Base-by-base conservation (phyloP, 1,140 invertebrate genomes). In the Cyclina sinensis region DNA sequence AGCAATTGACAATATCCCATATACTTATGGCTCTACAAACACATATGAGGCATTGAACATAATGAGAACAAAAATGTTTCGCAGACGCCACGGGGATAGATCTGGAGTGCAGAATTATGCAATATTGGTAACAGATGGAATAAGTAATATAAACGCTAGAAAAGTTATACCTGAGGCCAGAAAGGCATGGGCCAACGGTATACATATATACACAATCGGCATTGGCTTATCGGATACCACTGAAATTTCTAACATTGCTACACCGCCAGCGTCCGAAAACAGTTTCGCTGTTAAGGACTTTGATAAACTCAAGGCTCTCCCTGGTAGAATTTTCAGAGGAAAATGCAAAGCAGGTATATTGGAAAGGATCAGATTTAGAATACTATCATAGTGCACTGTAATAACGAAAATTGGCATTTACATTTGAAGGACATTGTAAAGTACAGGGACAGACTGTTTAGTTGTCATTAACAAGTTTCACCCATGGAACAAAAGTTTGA, bases 141-240 rank as follows among this genome's bases (percentile, higher is more conserved):
- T 91, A 18, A 91, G 91, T 16, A 91, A 92, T 81, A 88, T 92
- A 48, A 91, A 91, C 83, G 70, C 89, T 7, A 70, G 73, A 59
- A 89, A 87, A 65, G 91, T 90, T 18, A 83, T 92, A 35, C 86
- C 84, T 1, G 91, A 93, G 79, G 93, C 93, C 32, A 81, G 84
- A 76, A 35, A 18, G 14, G 81, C 85, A 0, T 68, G 88, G 68
- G 57, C 21, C 14, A 46, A 82, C 1, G 81, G 65, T 54, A 91
- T 94, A 46, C 90, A 91, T 51, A 88, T 94, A 5, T 92, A 92
- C 78, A 85, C 91, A 18, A 90, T 93, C 84, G 93, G 93, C 82
- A 91, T 94, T 62, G 94, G 92, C 12, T 68, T 94, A 27, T 59
- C 83, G 11, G 92, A 94, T 78, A 91, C 91, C 0, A 81, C 80